Evolutionary conservation across 2,797 vertebrate species (phyloP).

Genomic region (Pseudomugil gertrudae): DNA sequence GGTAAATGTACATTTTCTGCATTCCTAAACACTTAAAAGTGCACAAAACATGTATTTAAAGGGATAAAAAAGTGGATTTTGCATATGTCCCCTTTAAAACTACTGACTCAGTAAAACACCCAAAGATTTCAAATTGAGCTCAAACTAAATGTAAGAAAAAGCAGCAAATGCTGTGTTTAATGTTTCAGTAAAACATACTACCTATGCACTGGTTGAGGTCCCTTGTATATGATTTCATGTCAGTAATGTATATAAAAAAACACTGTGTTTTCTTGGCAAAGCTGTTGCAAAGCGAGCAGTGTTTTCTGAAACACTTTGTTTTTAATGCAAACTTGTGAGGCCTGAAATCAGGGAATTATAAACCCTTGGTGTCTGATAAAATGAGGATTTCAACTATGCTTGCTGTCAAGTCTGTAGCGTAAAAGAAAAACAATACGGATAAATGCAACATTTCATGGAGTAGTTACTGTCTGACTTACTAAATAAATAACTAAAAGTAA

Average conservation of each 20-base stretch:
- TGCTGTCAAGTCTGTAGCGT: too few relatives aligned
- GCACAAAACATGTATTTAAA: too few relatives aligned
- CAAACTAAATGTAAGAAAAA: not conserved
- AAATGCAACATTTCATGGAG: too few relatives aligned
- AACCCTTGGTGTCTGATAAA: not conserved
- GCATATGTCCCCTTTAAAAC: too few relatives aligned
- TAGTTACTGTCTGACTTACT: too few relatives aligned
- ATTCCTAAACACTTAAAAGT: too few relatives aligned
- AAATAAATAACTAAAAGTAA: too few relatives aligned
- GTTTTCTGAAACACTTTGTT: not conserved
- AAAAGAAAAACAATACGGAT: too few relatives aligned
- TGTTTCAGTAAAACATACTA: not conserved
- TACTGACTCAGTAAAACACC: slow-evolving; percentile 1
- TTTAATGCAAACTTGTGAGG: not conserved
- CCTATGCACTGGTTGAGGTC: not conserved
- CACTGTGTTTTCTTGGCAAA: not conserved
- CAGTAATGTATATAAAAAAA: not conserved
- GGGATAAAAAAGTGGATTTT: too few relatives aligned
- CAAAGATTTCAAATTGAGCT: not conserved
- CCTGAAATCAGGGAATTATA: not conserved
- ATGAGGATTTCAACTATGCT: not conserved
- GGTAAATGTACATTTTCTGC: too few relatives aligned
- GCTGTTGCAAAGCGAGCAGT: not conserved
- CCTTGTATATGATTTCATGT: not conserved
- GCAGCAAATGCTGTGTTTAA: not conserved